Percentiles rank a stretch among this genome's conserved stretches.
Conservation (phyloP, 2,888 invertebrate genomes). For the Eustalomyia histrio region DNA sequence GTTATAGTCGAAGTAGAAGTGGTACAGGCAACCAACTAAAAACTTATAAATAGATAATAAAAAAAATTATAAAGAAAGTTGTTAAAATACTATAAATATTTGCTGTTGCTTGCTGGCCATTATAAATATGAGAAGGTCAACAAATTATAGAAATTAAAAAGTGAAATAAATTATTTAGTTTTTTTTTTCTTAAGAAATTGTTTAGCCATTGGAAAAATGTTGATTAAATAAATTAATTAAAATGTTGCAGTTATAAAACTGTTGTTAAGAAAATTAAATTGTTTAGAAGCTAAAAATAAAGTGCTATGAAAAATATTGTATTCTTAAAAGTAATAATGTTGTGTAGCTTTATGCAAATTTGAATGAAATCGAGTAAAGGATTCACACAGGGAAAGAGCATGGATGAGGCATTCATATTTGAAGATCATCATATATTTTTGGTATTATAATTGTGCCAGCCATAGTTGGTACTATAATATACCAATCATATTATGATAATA, state of each 20-base stretch:
- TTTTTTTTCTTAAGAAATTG: conserved; percentile 11
- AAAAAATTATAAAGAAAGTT: conserved; percentile 21
- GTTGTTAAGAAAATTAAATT: not conserved
- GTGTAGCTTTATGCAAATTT: too few relatives aligned
- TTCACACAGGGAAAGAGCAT: too few relatives aligned
- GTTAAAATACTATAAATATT: conserved; percentile 33
- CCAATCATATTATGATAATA: too few relatives aligned
- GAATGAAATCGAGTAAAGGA: too few relatives aligned
- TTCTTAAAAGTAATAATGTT: too few relatives aligned
- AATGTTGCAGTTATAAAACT: not conserved
- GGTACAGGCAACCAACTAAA: conserved; percentile 21
- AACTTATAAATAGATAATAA: conserved; percentile 43
- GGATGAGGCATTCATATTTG: too few relatives aligned
- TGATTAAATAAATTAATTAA: not conserved
- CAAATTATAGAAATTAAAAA: conserved; percentile 50
- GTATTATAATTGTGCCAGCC: too few relatives aligned
- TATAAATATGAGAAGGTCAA: conserved; percentile 41
- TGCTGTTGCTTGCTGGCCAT: conserved; percentile 15
- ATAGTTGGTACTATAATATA: too few relatives aligned
- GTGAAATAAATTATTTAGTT: not conserved
- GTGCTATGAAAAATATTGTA: too few relatives aligned
- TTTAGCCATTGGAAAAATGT: not conserved
- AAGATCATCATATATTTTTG: too few relatives aligned
- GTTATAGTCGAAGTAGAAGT: not conserved
- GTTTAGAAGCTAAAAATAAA: not conserved